These are phyloP conservation scores for Silvanus unidentatus DNA, from an alignment of 2,888 invertebrate species.

Conservation along the genomic window DNA sequence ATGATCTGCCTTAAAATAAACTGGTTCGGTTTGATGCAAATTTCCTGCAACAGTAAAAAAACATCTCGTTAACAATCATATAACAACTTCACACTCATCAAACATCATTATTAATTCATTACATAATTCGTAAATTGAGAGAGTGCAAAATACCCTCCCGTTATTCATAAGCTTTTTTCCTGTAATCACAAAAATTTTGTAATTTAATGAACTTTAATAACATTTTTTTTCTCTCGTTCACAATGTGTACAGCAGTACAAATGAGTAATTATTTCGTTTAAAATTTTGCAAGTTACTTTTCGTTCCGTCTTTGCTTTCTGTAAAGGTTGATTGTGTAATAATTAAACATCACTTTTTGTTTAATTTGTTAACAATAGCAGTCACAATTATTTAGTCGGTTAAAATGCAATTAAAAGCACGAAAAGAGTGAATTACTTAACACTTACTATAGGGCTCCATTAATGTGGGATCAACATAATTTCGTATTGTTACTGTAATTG, in stretches of 20 bases:
- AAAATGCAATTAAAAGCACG: slow-evolving; percentile 1
- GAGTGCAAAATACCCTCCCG: too few relatives aligned
- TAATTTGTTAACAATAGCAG: slow-evolving; percentile 5
- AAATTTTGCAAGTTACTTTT: slow-evolving; percentile 14
- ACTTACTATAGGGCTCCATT: slow-evolving; percentile 25
- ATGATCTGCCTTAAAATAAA: slow-evolving; percentile 71
- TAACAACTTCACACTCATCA: background rate
- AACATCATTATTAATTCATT: too few relatives aligned
- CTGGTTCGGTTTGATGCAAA: slow-evolving; percentile 48
- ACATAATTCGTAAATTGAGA: too few relatives aligned
- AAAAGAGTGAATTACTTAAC: slow-evolving; percentile 1
- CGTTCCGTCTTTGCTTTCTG: slow-evolving; percentile 16
- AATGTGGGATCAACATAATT: slow-evolving; percentile 59
- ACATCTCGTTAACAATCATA: background rate
- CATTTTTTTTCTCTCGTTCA: slow-evolving; percentile 14
- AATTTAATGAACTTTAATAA: too few relatives aligned
- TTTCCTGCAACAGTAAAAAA: slow-evolving; percentile 44
- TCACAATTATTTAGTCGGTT: background rate
- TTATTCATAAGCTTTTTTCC: too few relatives aligned
- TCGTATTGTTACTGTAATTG: slow-evolving; percentile 74
- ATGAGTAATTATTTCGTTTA: too few relatives aligned
- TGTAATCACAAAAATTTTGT: slow-evolving; percentile 11
- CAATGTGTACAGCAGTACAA: too few relatives aligned
- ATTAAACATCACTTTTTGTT: background rate
- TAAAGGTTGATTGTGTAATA: slow-evolving; percentile 12